phyloP scores from a whole-genome alignment of 2,888 invertebrate genomes.

The Lasioglossum villosulum region DNA sequence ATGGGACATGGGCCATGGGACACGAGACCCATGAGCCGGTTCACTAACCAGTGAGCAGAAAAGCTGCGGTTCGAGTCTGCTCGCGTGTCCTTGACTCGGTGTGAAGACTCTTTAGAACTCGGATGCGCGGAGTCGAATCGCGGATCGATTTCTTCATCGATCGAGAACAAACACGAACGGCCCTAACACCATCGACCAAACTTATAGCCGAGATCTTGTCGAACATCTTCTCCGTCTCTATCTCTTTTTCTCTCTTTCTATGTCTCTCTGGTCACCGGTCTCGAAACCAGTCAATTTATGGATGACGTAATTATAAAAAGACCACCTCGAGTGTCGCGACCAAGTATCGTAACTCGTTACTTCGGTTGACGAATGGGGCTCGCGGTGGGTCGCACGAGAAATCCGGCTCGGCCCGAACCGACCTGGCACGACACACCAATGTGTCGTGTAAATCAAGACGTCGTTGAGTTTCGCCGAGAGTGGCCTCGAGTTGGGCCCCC shows the following conservation, averaged over 20 bases:
- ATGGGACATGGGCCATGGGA: conserved; percentile 41
- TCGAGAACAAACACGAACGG: not conserved
- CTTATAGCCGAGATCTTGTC: not conserved
- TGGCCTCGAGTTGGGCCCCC: not conserved
- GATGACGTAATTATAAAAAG: conserved; percentile 26
- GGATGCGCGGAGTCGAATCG: conserved; percentile 21
- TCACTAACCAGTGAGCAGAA: conserved; percentile 77
- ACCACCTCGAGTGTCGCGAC: not conserved
- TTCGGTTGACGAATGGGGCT: conserved; percentile 27
- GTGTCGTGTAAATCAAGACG: conserved; percentile 35
- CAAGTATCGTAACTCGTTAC: conserved; percentile 23
- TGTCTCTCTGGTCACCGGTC: not conserved
- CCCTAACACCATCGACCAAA: too few species aligned
- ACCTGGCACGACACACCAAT: not conserved
- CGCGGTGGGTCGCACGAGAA: conserved; percentile 10
- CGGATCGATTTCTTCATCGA: conserved; percentile 49
- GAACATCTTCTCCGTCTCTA: not conserved
- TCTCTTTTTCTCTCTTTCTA: not conserved
- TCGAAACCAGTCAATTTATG: conserved; percentile 7
- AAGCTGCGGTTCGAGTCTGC: conserved; percentile 68
- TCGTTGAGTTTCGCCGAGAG: not conserved
- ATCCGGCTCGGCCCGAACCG: not conserved
- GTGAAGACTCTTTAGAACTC: conserved; percentile 63
- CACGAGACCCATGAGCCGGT: conserved; percentile 49
- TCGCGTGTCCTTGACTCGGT: conserved; percentile 77